phyloP scores from a whole-genome alignment of 2,888 invertebrate species.

The Archips crataeganus region DNA sequence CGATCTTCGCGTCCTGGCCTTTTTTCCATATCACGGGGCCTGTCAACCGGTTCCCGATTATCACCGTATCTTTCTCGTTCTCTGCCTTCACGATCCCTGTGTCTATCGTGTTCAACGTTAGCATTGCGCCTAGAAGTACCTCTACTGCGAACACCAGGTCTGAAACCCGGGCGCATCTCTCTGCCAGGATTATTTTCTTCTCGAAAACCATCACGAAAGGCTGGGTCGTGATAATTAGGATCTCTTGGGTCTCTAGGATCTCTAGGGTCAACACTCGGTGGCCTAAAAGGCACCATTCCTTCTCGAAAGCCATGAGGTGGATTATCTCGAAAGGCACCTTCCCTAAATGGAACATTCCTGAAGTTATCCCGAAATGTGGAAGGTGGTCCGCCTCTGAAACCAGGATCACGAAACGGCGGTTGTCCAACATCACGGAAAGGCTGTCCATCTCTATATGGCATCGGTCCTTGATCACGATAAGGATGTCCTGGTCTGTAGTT shows the following conservation, averaged over 20 bases:
- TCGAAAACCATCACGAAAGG: slow-evolving; percentile 72
- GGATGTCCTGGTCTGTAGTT: slow-evolving; percentile 70
- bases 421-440: slow-evolving; percentile 66
- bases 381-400: slow-evolving; percentile 69
- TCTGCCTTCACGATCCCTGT: slow-evolving; percentile 76
- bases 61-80: slow-evolving; percentile 75
- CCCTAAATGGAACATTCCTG: slow-evolving; percentile 72
- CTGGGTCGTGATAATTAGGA: slow-evolving; percentile 69
- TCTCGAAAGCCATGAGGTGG: slow-evolving; percentile 72
- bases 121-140: slow-evolving; percentile 71
- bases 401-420: slow-evolving; percentile 62
- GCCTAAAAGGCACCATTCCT: slow-evolving; percentile 66
- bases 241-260: slow-evolving; percentile 54
- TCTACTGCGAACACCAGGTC: slow-evolving; percentile 64
- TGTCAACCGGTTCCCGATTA: slow-evolving; percentile 69
- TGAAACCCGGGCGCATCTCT: slow-evolving; percentile 67
- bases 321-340: slow-evolving; percentile 72
- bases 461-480: slow-evolving; percentile 73
- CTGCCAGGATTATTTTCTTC: slow-evolving; percentile 67
- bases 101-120: slow-evolving; percentile 71
- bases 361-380: slow-evolving; percentile 70
- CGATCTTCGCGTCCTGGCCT: slow-evolving; percentile 67
- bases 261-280: slow-evolving; percentile 73
- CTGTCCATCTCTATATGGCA: slow-evolving; percentile 57
- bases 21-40: slow-evolving; percentile 73